Conservation (phyloP, 2,113 vertebrate genomes). For the Aplodontia rufa region DNA sequence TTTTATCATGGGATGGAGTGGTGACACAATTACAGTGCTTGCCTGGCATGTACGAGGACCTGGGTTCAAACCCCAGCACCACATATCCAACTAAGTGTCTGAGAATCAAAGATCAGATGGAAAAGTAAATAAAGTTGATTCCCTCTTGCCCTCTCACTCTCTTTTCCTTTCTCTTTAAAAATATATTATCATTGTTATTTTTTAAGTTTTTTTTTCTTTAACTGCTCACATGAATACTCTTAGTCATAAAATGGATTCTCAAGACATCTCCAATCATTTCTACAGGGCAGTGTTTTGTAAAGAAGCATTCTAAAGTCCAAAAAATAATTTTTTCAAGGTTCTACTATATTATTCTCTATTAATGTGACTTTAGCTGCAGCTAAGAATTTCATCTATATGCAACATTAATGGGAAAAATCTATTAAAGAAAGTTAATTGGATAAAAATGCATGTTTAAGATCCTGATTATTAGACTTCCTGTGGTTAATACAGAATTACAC, state of each 20-base stretch:
- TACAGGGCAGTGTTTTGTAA: background rate
- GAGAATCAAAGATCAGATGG: too few relatives aligned
- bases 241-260: background rate
- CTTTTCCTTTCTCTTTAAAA: too few relatives aligned
- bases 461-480: background rate
- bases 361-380: background rate
- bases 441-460: slow-evolving; percentile 19
- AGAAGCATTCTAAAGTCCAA: background rate
- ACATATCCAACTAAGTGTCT: too few relatives aligned
- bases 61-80: too few relatives aligned
- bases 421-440: background rate
- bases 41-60: too few relatives aligned
- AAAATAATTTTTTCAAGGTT: background rate
- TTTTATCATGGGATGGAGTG: too few relatives aligned
- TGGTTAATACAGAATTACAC: background rate
- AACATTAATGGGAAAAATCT: background rate
- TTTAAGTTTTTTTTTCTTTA: background rate
- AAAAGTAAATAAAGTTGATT: too few relatives aligned
- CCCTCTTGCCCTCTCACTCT: too few relatives aligned
- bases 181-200: background rate
- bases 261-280: background rate
- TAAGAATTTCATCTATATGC: background rate
- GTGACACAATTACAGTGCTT: too few relatives aligned
- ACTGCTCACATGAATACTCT: background rate
- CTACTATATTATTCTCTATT: background rate